phyloP scores from a whole-genome alignment of 2,797 vertebrate genomes.

The Ctenosaura bakeri region DNA sequence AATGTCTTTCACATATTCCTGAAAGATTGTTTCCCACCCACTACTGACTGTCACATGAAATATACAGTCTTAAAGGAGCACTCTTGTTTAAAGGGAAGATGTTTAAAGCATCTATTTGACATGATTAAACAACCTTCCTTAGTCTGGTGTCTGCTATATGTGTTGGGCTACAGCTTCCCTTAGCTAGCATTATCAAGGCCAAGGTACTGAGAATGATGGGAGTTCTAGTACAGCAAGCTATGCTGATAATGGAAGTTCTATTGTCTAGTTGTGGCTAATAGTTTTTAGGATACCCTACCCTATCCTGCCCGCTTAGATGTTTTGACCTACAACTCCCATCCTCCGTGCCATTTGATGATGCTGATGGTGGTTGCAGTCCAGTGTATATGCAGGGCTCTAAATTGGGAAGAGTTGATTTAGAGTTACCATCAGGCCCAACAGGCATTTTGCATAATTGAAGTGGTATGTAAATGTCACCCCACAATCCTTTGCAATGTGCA shows the following conservation, averaged over 20 bases:
- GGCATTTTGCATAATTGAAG: neutral
- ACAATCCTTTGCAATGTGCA: neutral
- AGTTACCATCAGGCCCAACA: neutral
- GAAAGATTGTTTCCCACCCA: neutral
- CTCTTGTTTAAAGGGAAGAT: too few species aligned
- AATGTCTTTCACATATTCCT: neutral
- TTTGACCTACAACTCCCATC: neutral
- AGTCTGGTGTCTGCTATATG: too few species aligned
- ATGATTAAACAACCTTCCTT: neutral
- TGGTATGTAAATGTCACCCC: neutral
- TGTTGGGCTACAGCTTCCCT: neutral
- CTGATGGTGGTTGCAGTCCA: too few species aligned
- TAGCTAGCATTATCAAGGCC: neutral
- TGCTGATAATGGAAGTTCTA: neutral
- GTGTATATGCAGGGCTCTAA: neutral
- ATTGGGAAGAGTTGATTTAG: neutral
- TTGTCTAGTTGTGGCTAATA: neutral
- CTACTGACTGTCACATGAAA: neutral
- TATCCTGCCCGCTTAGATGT: neutral
- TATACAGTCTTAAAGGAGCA: neutral
- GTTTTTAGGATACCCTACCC: neutral
- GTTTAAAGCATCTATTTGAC: neutral
- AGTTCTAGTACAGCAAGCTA: neutral
- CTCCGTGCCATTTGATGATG: too few species aligned
- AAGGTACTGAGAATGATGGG: neutral